Evolutionary conservation across 2,113 vertebrate species (phyloP).

Genomic region (Perca flavescens): DNA sequence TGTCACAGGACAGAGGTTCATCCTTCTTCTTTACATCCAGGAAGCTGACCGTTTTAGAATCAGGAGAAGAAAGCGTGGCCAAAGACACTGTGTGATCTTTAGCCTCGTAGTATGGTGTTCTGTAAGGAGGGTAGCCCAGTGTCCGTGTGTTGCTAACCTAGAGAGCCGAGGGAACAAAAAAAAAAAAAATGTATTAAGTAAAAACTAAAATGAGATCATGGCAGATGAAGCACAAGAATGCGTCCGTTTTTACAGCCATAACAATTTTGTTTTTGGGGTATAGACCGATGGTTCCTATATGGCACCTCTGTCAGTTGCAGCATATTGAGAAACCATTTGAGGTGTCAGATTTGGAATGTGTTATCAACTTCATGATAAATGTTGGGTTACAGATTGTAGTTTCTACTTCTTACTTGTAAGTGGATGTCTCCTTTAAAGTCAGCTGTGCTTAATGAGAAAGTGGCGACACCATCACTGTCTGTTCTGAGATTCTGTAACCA

Average conservation of each 20-base stretch:
- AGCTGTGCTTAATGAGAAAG: slow-evolving; percentile 68
- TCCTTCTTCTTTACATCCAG: slow-evolving; percentile 63
- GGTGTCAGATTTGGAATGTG: not conserved
- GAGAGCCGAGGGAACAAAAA: not conserved
- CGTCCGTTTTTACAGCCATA: not conserved
- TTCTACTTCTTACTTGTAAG: slow-evolving; percentile 46
- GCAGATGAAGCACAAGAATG: not conserved
- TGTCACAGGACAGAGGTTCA: slow-evolving; percentile 60
- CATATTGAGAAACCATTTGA: not conserved
- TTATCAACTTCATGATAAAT: not conserved
- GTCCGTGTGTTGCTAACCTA: slow-evolving; percentile 46
- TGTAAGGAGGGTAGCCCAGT: fast-evolving
- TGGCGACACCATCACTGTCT: slow-evolving; percentile 65
- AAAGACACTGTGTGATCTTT: slow-evolving; percentile 4
- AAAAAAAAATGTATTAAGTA: not conserved
- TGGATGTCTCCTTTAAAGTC: not conserved
- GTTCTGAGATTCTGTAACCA: slow-evolving; percentile 75
- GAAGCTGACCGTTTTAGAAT: slow-evolving; percentile 62
- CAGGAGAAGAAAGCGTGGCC: slow-evolving; percentile 7
- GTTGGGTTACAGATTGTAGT: not conserved
- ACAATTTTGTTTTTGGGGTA: too few relatives aligned
- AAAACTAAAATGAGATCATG: not conserved
- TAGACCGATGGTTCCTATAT: not conserved
- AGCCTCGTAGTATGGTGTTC: fast-evolving
- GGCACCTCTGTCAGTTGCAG: not conserved